Conservation (phyloP, 2,888 invertebrate genomes). For the Neoaliturus tenellus region DNA sequence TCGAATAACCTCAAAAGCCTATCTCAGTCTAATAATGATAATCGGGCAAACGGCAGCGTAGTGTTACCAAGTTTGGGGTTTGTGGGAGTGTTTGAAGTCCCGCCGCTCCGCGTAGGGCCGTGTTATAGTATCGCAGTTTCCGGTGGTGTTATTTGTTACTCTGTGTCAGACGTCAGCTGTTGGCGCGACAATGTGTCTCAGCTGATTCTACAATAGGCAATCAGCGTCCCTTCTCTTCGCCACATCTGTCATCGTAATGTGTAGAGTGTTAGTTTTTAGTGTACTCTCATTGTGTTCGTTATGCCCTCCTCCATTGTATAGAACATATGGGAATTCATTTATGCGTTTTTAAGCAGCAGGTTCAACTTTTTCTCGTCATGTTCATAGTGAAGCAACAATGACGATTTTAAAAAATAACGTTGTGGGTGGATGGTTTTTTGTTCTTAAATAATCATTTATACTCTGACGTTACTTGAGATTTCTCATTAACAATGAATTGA, state of each 20-base stretch:
- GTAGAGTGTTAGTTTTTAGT: background rate
- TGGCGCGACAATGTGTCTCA: constrained; percentile 20
- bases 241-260: background rate
- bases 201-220: constrained; percentile 29
- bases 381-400: too few relatives aligned
- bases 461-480: too few relatives aligned
- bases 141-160: constrained; percentile 17
- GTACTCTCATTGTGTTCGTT: too few relatives aligned
- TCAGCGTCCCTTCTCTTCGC: constrained; percentile 1
- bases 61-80: background rate
- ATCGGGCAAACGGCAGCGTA: constrained; percentile 1
- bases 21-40: background rate
- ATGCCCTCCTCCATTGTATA: too few relatives aligned
- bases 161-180: constrained; percentile 24
- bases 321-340: too few relatives aligned
- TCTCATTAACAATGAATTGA: too few relatives aligned
- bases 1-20: constrained; percentile 21
- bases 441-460: too few relatives aligned
- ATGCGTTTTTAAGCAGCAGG: too few relatives aligned
- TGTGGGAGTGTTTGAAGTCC: constrained; percentile 11
- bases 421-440: too few relatives aligned
- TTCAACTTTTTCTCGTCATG: too few relatives aligned
- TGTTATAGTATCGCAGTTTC: constrained; percentile 26
- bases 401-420: too few relatives aligned
- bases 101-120: background rate